Conservation (phyloP, 2,888 invertebrate species). For the Heliconius ethilla region DNA sequence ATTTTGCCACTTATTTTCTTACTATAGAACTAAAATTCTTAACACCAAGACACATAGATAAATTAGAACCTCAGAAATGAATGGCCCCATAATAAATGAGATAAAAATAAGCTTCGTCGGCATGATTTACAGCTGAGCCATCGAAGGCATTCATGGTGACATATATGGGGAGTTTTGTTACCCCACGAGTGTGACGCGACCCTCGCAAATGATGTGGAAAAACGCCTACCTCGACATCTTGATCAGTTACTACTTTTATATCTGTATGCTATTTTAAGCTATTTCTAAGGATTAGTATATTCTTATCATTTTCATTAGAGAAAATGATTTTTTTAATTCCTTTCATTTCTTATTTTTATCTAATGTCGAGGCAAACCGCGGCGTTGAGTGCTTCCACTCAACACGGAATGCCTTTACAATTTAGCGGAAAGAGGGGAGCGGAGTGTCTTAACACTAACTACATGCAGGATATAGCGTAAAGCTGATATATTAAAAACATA, state of each 20-base stretch:
- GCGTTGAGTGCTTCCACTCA: too few relatives aligned
- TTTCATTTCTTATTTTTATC: too few relatives aligned
- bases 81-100: conserved; percentile 20
- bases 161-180: conserved; percentile 53
- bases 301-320: background rate
- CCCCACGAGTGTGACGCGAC: conserved; percentile 59
- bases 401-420: too few relatives aligned
- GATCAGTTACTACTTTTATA: conserved; percentile 23
- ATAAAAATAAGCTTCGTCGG: conserved; percentile 26
- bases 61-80: background rate
- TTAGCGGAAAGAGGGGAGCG: too few relatives aligned
- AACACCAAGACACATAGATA: background rate
- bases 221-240: conserved; percentile 40
- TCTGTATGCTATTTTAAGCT: background rate
- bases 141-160: conserved; percentile 33
- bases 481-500: background rate
- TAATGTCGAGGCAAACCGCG: too few relatives aligned
- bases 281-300: background rate
- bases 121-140: conserved; percentile 26
- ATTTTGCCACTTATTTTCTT: background rate
- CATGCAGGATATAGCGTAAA: too few relatives aligned
- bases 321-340: too few relatives aligned
- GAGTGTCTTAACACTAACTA: too few relatives aligned
- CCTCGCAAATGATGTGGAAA: conserved; percentile 74
- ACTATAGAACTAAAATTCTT: background rate